phyloP scores from a whole-genome alignment of 1,140 invertebrate genomes.

The Idris sp. region DNA sequence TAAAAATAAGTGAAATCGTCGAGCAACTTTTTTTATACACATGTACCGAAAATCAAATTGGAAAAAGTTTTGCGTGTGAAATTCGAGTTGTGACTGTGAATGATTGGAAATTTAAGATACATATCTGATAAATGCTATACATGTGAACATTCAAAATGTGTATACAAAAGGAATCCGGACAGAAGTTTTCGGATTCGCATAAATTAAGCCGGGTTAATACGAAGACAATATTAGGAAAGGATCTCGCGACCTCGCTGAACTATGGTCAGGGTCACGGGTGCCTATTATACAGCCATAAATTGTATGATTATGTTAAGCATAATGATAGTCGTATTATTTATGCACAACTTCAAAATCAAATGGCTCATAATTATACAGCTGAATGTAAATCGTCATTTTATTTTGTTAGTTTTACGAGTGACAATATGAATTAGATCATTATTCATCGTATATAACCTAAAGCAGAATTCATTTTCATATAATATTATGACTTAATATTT shows the following conservation, averaged over 20 bases:
- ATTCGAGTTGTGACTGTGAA: background rate
- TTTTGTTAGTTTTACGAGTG: conserved; percentile 28
- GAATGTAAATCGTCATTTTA: conserved; percentile 50
- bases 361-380: conserved; percentile 45
- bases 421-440: conserved; percentile 30
- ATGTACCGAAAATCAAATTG: too few relatives aligned
- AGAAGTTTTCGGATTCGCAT: conserved; percentile 60
- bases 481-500: too few relatives aligned
- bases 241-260: conserved; percentile 65
- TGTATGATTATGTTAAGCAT: conserved; percentile 68
- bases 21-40: background rate
- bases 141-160: conserved; percentile 64
- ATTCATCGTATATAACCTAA: too few relatives aligned
- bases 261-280: conserved; percentile 62
- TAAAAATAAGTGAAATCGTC: conserved; percentile 29
- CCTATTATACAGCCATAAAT: conserved; percentile 67
- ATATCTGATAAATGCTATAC: conserved; percentile 73
- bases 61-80: too few relatives aligned
- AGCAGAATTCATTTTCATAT: too few relatives aligned
- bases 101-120: conserved; percentile 58
- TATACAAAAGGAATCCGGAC: conserved; percentile 45
- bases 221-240: conserved; percentile 69
- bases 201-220: conserved; percentile 64
- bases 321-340: conserved; percentile 67
- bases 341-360: conserved; percentile 60